Base-by-base conservation (phyloP, 2,113 vertebrate species). In the Sciurus niger region DNA sequence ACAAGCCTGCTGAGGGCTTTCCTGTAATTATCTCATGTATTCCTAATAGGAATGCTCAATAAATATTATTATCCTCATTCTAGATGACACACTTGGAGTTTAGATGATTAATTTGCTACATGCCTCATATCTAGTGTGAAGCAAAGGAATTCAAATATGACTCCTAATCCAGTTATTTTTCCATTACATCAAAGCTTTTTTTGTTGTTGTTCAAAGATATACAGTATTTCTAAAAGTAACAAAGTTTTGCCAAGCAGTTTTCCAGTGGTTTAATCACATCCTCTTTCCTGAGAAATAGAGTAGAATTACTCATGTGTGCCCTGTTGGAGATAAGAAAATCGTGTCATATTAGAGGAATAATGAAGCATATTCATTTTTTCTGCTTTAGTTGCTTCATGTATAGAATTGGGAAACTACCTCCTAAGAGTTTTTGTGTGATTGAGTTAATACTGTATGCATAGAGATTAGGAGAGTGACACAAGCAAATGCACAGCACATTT, bases 161-260 rank as follows among this genome's bases (percentile, higher is more conserved):
- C 63, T 95, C 65, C 37, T 93, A 90, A 82, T 73, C 25, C 30
- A 84, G 55, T 96, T 94, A 72, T 89, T 96, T 97, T 94, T 73
- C 76, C 53, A 78, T 84, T 84, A 84, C 24, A 48, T 16, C 67
- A 95, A 84, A 95, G 9, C 60, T 73, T 95, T 95, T 96, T 92
- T 40, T 40, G 40, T 40, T 40, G 40, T 40, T 88, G 58, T 87
- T 80, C 40, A 82, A 1, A 92, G 67, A 72, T 72, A 68, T 51
- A 89, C 22, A 95, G 14, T 89, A 89, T 89, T 96, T 93, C 90
- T 93, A 84, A 96, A 90, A 92, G 89, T 77, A 70, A 53, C 40
- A 79, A 46, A n/a, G 20, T 85, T 93, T 74, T 97, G 40, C 79
- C 85, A 73, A 76, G n/a, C 22, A 83, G 37, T 60, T 95, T 93